These are phyloP conservation scores for Choreutis nemorana DNA, from an alignment of 2,888 invertebrate species.

Conservation along the genomic window DNA sequence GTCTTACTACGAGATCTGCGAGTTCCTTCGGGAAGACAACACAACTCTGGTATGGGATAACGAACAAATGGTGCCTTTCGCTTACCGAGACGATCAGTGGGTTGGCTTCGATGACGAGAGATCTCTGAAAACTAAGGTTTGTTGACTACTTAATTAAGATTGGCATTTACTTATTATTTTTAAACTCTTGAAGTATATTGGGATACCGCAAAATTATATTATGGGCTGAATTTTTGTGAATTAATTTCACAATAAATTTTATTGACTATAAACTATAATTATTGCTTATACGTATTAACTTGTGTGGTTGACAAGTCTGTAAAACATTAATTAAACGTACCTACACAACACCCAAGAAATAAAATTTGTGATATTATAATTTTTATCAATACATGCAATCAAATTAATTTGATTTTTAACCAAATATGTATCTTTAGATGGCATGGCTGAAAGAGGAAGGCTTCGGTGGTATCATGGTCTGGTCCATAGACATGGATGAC, in stretches of 20 bases:
- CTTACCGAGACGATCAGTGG: slow-evolving; percentile 91
- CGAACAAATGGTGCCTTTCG: slow-evolving; percentile 95
- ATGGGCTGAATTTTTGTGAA: too few species aligned
- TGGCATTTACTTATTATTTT: background rate
- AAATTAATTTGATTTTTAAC: too few species aligned
- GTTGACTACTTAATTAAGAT: background rate
- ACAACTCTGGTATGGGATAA: slow-evolving; percentile 96
- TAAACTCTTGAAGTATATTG: too few species aligned
- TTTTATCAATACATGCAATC: too few species aligned
- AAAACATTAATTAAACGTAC: too few species aligned
- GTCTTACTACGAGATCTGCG: slow-evolving; percentile 95
- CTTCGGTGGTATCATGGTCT: slow-evolving; percentile 95
- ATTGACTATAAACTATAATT: too few species aligned
- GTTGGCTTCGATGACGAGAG: slow-evolving; percentile 95
- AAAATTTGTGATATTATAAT: too few species aligned
- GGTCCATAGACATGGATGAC: slow-evolving; percentile 97
- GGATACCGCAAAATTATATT: too few species aligned
- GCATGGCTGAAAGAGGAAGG: slow-evolving; percentile 94
- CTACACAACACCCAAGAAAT: too few species aligned
- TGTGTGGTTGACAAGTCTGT: too few species aligned
- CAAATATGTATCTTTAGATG: slow-evolving; percentile 66
- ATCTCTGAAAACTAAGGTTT: slow-evolving; percentile 89
- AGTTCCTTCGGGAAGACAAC: slow-evolving; percentile 88
- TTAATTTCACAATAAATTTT: too few species aligned
- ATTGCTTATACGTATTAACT: too few species aligned